Evolutionary conservation across 2,113 vertebrate species (phyloP).

Genomic region (Cisticola juncidis): DNA sequence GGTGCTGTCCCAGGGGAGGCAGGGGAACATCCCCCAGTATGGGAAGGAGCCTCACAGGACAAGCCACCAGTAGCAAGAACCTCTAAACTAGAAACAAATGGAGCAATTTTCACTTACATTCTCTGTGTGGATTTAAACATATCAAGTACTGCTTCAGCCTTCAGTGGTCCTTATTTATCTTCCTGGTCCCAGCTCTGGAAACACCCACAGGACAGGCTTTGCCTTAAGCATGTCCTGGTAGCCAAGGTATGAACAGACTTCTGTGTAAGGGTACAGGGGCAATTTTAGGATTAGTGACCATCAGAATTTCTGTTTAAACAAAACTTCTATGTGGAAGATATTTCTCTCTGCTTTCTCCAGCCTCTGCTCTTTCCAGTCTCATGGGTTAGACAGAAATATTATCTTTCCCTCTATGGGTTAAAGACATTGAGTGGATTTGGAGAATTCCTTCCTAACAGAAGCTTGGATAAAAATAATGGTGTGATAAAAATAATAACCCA

Average conservation of each 20-base stretch:
- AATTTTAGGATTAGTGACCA: neutral
- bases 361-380: neutral
- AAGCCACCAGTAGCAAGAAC: neutral
- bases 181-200: neutral
- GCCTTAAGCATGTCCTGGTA: neutral
- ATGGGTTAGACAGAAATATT: neutral
- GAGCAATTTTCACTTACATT: neutral
- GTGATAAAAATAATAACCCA: constrained; percentile 22
- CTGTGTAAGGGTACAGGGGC: neutral
- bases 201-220: neutral
- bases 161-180: neutral
- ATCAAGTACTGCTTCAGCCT: neutral
- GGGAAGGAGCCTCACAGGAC: neutral
- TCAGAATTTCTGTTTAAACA: neutral
- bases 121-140: neutral
- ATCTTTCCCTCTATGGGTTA: neutral
- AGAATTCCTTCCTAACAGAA: constrained; percentile 16
- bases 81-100: neutral
- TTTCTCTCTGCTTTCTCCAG: neutral
- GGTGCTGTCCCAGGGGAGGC: neutral
- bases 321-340: neutral
- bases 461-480: constrained; percentile 34
- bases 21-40: fast-evolving
- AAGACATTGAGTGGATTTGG: neutral
- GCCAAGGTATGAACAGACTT: neutral